These are phyloP conservation scores for Eustalomyia histrio DNA, from an alignment of 2,888 invertebrate species.

Conservation along the genomic window DNA sequence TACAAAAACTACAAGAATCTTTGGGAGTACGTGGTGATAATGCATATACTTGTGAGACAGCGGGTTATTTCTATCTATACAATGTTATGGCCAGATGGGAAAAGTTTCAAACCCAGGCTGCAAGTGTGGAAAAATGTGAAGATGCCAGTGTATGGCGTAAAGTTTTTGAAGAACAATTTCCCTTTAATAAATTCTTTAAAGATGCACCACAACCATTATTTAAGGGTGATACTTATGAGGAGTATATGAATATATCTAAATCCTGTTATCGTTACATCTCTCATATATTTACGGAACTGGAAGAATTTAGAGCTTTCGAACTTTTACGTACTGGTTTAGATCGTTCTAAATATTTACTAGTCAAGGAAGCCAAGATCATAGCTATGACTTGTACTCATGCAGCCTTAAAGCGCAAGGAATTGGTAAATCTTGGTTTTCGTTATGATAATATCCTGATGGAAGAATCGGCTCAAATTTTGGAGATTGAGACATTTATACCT, in stretches of 20 bases:
- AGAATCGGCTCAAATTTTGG: conserved; percentile 98
- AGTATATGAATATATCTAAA: conserved; percentile 92
- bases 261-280: conserved; percentile 97
- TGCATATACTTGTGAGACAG: conserved; percentile 98
- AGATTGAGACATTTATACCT: conserved; percentile 99
- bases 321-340: conserved; percentile 96
- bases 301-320: conserved; percentile 99
- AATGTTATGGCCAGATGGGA: conserved; percentile 95
- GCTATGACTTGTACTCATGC: conserved; percentile 99
- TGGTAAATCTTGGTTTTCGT: conserved; percentile 96
- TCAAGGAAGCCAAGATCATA: conserved; percentile 99
- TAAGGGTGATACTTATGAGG: conserved; percentile 86
- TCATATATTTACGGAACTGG: conserved; percentile 96
- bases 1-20: conserved; percentile 92
- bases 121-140: conserved; percentile 62
- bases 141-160: conserved; percentile 70
- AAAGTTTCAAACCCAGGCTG: conserved; percentile 83
- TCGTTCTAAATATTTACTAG: conserved; percentile 96
- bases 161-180: conserved; percentile 89
- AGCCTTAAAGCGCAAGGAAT: conserved; percentile 95
- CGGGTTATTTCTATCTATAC: conserved; percentile 98
- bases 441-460: conserved; percentile 99
- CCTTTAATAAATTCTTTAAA: conserved; percentile 95
- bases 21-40: conserved; percentile 92
- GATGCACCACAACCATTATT: conserved; percentile 97